These are phyloP conservation scores for Gymnorhina tibicen DNA, from an alignment of 2,113 vertebrate genomes.

Conservation along the genomic window DNA sequence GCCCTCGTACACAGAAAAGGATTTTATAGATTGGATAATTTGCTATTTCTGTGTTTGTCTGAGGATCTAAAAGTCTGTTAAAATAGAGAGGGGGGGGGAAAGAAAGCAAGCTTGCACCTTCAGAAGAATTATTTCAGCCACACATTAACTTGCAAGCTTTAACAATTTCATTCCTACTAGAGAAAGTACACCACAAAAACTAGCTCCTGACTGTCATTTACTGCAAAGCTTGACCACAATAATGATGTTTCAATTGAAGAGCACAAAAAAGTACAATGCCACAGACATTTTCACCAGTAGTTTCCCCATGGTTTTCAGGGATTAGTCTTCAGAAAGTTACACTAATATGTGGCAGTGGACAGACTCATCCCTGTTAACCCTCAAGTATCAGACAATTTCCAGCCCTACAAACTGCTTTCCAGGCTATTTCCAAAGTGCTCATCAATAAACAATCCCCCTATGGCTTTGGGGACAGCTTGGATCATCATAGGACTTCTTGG, in stretches of 20 bases:
- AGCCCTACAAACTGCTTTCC: neutral
- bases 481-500: neutral
- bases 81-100: neutral
- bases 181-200: neutral
- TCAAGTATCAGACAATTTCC: fast-evolving
- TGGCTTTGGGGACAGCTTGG: neutral
- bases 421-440: neutral
- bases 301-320: neutral
- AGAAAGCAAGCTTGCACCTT: neutral
- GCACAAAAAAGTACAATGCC: neutral
- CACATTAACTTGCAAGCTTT: neutral
- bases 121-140: neutral
- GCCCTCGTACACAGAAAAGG: constrained; percentile 95
- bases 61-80: constrained; percentile 90
- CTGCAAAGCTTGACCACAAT: neutral
- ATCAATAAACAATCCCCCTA: neutral
- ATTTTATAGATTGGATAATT: constrained; percentile 99
- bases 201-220: neutral
- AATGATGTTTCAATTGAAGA: neutral
- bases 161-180: neutral
- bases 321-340: neutral
- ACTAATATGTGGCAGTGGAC: neutral
- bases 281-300: neutral
- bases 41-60: constrained; percentile 91
- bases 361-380: neutral